Evolutionary conservation across 2,888 invertebrate species (phyloP), one percentile per base, ranked within the genome.

Genomic region (Catocala sponsa): DNA sequence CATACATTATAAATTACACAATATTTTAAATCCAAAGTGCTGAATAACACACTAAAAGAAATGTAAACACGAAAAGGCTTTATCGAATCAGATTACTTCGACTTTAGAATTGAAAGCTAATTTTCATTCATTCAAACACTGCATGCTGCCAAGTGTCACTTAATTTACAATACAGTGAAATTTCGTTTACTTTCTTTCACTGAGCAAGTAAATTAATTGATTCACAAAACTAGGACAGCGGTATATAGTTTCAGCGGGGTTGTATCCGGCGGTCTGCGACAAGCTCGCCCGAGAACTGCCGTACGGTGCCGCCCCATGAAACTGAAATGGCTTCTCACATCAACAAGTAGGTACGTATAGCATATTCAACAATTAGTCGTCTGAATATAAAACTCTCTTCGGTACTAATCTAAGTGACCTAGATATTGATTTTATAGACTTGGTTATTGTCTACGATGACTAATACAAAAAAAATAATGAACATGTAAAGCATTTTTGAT

Each of bases 281-380:
- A 71, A 76, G 66, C 70, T 75, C 81, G 70, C 76, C 72, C 81
- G 84, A 81, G 77, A 47, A 89, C 88, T 89, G 87, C 84, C 86
- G 88, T 77, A 74, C 63, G 55, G 57, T 53, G 59, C 68, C 73
- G 65, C 58, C 58, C 63, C 68, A 51, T 61, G 59, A 67, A 68
- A 70, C 72, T 68, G 63, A 72, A 71, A 66, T 67, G 74, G 71
- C 63, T 75, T 76, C 74, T 55, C 50, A 61, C 74, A 74, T 79
- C 77, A 82, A 79, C 80, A 77, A 77, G 78, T 79, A 72, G 32
- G 55, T 68, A 70, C 12, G 65, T 69, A 73, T 53, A 53, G 43
- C 33, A 54, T 42, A 60, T 42, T 52, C 35, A 68, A 52, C 52
- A 62, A 68, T 63, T 59, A 70, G 42, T 50, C 13, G 51, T 67